Conservation (phyloP, 2,797 vertebrate species). For the Telmatherina bonti region DNA sequence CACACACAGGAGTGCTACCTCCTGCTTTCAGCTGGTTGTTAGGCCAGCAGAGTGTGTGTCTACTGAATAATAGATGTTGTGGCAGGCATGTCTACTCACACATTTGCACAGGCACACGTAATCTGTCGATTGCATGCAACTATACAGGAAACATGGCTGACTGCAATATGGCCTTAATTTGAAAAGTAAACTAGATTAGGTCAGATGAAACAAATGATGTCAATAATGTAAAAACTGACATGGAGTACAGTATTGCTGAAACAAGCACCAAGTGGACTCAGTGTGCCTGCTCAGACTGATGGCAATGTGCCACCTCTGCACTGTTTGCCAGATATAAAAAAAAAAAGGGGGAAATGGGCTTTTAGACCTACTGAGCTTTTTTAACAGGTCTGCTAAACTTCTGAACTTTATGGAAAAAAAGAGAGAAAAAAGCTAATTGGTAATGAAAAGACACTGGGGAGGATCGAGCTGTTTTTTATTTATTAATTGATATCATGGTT, state of each 20-base stretch:
- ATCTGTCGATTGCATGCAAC: slow-evolving; percentile 16
- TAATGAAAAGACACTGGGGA: neutral
- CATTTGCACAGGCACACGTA: slow-evolving; percentile 31
- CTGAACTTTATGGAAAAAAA: neutral
- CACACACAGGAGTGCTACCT: slow-evolving; percentile 46
- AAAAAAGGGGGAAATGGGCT: neutral
- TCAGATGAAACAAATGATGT: neutral
- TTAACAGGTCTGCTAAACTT: too few species aligned
- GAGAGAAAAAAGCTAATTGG: neutral
- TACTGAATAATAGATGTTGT: slow-evolving; percentile 75
- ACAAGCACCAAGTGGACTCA: neutral
- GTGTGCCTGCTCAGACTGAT: neutral
- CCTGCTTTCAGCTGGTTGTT: slow-evolving; percentile 73
- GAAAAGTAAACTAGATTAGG: neutral
- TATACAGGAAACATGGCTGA: neutral
- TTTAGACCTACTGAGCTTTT: neutral
- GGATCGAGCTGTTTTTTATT: neutral
- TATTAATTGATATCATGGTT: neutral
- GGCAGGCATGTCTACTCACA: slow-evolving; percentile 58
- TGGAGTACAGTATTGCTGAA: neutral
- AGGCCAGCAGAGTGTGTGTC: slow-evolving; percentile 72
- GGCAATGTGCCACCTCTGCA: neutral
- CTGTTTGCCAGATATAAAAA: neutral
- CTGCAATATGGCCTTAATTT: neutral
- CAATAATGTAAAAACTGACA: neutral